Base-by-base conservation (phyloP, 2,888 invertebrate genomes). In the Agapostemon virescens region DNA sequence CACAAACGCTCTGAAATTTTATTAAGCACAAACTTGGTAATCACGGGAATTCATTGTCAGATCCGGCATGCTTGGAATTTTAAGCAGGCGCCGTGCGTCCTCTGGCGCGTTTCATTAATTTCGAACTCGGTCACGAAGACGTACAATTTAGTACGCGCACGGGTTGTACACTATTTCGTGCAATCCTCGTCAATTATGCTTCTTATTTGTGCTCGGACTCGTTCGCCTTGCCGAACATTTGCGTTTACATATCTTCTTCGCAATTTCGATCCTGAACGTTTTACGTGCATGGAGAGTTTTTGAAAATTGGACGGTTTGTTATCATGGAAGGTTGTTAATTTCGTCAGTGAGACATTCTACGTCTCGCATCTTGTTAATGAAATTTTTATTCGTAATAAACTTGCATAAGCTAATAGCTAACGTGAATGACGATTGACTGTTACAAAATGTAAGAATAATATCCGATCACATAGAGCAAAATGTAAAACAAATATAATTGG, bases 191-290 rank as follows among this genome's bases (percentile, higher is more conserved):
- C 83, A 76, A 76, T 83, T 82, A 72, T 58, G 76, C 52, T 79
- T 74, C 77, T 84, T 84, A 77, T 84, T 84, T 67, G 74, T 36
- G 49, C 81, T 66, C 58, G 77, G 67, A 84, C 84, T 74, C 71
- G 84, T 79, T 81, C 78, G 81, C 84, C 84, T 84, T 84, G 84
- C 68, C 58, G 72, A 58, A 68, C 68, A 71, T 80, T 80, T 36
- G 70, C 69, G 74, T 72, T 49, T 58, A 33, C 79, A 38, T 67
- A 38, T 83, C 68, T 71, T 77, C 74, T 71, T 72, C 66, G 72
- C 33, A 55, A 17, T 64, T 49, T 20, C 33, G n/a, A n/a, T n/a
- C n/a, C n/a, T n/a, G n/a, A n/a, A n/a, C n/a, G n/a, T n/a, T n/a
- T n/a, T n/a, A n/a, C n/a, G n/a, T n/a, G n/a, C n/a, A n/a, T n/a